A percentile compares a stretch with the other conserved stretches of the same genome.
Evolutionary conservation across 1,140 invertebrate genomes (phyloP).

Genomic region (Macrosteles quadrilineatus): DNA sequence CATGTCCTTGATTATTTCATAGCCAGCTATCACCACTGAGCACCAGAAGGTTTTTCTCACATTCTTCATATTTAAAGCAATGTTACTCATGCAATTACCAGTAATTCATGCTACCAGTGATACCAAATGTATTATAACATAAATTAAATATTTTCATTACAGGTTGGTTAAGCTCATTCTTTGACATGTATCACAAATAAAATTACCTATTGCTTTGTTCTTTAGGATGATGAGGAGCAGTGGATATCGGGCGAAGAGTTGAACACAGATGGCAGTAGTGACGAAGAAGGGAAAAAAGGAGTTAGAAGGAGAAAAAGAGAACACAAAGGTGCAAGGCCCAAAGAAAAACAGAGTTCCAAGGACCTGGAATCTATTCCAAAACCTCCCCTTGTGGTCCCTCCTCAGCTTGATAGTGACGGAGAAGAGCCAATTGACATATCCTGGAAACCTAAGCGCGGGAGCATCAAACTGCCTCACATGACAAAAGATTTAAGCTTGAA

Average conservation of each 20-base stretch:
- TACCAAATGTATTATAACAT: too few relatives aligned
- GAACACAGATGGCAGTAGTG: constrained; percentile 43
- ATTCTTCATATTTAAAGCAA: too few relatives aligned
- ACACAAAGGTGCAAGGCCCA: constrained; percentile 24
- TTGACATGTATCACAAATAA: too few relatives aligned
- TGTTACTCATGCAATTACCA: too few relatives aligned
- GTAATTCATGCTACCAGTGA: too few relatives aligned
- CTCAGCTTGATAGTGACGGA: not conserved
- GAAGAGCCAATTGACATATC: constrained; percentile 35
- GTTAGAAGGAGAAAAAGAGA: constrained; percentile 10
- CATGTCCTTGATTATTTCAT: too few relatives aligned
- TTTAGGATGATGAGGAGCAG: constrained; percentile 44
- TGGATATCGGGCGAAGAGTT: constrained; percentile 45
- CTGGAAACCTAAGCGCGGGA: constrained; percentile 43
- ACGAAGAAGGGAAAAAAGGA: constrained; percentile 36
- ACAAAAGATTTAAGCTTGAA: not conserved
- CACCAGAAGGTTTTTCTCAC: too few relatives aligned
- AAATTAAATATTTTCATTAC: too few relatives aligned
- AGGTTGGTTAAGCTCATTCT: too few relatives aligned
- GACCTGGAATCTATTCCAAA: not conserved
- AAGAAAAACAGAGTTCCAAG: constrained; percentile 6
- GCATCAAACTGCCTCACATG: constrained; percentile 41
- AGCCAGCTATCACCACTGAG: too few relatives aligned
- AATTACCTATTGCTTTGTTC: too few relatives aligned
- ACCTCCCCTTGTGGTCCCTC: not conserved